Evolutionary conservation across 2,113 vertebrate genomes (phyloP).

Genomic region (Lota lota): DNA sequence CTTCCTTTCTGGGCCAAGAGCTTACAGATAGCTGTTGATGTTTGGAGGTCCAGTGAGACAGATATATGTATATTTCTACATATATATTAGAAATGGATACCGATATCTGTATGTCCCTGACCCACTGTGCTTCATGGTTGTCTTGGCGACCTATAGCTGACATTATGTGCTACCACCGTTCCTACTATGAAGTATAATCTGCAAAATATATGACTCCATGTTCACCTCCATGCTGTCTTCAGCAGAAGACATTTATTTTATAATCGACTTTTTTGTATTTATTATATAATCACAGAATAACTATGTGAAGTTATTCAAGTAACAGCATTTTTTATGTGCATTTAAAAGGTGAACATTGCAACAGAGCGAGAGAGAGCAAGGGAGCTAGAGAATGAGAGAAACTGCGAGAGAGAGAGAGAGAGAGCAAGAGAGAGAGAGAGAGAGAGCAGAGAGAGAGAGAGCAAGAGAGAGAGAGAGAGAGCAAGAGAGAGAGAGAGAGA

Average conservation of each 20-base stretch:
- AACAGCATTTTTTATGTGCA: slow-evolving; percentile 39
- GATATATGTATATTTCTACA: no score
- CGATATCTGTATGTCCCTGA: neutral
- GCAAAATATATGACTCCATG: neutral
- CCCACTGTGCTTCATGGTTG: neutral
- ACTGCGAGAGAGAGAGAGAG: slow-evolving; percentile 37
- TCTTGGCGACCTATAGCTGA: neutral
- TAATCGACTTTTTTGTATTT: slow-evolving; percentile 9
- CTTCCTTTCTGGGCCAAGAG: slow-evolving; percentile 29
- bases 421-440: slow-evolving; percentile 1
- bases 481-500: no score
- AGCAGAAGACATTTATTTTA: neutral
- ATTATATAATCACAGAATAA: neutral
- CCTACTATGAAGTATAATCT: slow-evolving; percentile 24
- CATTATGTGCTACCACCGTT: neutral
- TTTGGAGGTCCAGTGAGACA: slow-evolving; percentile 15
- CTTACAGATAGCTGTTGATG: slow-evolving; percentile 18
- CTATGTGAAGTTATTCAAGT: slow-evolving; percentile 43
- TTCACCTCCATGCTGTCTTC: slow-evolving; percentile 2
- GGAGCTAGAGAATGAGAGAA: neutral
- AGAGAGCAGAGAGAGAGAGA: neutral
- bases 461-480: neutral
- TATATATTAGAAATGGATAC: no score
- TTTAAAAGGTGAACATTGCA: slow-evolving; percentile 26
- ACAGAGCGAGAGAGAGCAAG: slow-evolving; percentile 9